phyloP scores from a whole-genome alignment of 1,140 invertebrate genomes.

The Acromyrmex charruanus region DNA sequence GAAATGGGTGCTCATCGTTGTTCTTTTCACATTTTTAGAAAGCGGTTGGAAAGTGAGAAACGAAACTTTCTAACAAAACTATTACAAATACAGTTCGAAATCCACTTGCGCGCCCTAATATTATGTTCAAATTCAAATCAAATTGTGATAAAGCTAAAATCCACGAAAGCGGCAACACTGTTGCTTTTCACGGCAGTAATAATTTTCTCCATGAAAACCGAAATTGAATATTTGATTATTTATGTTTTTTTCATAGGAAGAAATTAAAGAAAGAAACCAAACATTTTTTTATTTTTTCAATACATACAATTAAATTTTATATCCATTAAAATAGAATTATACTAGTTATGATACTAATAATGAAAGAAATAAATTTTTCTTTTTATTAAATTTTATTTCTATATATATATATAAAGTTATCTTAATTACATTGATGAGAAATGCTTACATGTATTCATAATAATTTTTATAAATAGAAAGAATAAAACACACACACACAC shows the following conservation, averaged over 20 bases:
- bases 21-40: constrained; percentile 80
- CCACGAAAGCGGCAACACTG: not conserved
- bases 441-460: too few relatives aligned
- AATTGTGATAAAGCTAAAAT: constrained; percentile 2
- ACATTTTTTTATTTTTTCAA: not conserved
- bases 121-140: constrained; percentile 30
- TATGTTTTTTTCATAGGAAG: not conserved
- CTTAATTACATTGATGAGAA: not conserved
- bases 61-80: constrained; percentile 76
- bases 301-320: not conserved
- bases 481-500: not conserved
- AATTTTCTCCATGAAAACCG: not conserved
- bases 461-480: not conserved
- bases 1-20: constrained; percentile 75
- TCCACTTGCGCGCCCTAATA: not conserved
- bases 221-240: not conserved
- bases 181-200: not conserved
- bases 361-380: not conserved
- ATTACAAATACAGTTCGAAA: constrained; percentile 73
- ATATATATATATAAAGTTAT: not conserved
- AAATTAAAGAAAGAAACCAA: not conserved
- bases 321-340: not conserved
- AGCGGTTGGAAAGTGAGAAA: constrained; percentile 78
- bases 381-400: not conserved
- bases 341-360: not conserved